These are phyloP conservation scores for Macroglossus sobrinus DNA, from an alignment of 2,113 vertebrate genomes.

Conservation along the genomic window DNA sequence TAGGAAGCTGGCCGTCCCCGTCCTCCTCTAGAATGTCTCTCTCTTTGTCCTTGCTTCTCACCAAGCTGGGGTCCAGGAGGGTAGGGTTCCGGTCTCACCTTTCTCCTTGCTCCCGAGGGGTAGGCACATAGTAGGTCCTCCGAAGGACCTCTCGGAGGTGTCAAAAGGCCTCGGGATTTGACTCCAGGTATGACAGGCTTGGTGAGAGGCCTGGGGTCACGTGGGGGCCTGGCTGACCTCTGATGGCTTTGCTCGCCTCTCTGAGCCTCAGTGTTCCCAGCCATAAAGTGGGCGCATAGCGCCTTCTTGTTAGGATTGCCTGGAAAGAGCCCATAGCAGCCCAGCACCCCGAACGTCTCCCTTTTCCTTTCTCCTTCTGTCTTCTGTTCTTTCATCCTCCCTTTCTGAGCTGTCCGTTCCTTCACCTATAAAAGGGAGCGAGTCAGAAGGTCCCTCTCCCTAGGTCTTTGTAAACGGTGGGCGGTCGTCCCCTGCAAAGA, in stretches of 20 bases:
- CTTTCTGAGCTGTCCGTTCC: background rate
- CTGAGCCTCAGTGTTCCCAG: background rate
- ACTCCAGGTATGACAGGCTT: background rate
- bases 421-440: background rate
- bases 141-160: background rate
- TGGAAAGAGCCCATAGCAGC: background rate
- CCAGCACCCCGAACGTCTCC: accelerated
- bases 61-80: too few relatives aligned
- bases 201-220: background rate
- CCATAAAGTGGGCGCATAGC: background rate
- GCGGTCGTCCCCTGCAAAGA: background rate
- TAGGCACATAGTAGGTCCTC: accelerated
- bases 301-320: too few relatives aligned
- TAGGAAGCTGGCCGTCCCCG: background rate
- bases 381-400: background rate
- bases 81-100: background rate
- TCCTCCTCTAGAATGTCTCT: background rate
- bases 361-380: background rate
- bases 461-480: background rate
- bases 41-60: background rate
- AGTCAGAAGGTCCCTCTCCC: background rate
- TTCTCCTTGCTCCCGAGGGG: background rate
- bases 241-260: background rate
- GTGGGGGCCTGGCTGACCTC: background rate
- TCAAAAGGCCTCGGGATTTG: background rate